Percentiles rank a stretch among this genome's conserved stretches.
Evolutionary conservation across 2,888 invertebrate genomes (phyloP).

Genomic region (Sphaerophoria rueppellii): DNA sequence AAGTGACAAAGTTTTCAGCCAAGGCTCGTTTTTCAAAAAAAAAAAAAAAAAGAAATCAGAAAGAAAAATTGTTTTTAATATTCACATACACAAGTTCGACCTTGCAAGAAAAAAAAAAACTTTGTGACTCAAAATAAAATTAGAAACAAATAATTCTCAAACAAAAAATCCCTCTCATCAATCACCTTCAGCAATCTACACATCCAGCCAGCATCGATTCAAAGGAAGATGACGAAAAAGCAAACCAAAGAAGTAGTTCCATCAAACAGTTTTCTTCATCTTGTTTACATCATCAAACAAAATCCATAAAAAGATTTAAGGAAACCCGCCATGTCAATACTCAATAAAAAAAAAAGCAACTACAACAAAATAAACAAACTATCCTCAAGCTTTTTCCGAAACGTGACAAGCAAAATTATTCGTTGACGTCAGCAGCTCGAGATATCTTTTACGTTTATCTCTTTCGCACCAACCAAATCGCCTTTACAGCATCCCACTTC

Average conservation of each 20-base stretch:
- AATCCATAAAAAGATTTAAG: slow-evolving; percentile 12
- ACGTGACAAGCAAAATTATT: slow-evolving; percentile 28
- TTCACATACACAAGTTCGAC: background rate
- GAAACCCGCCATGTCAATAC: slow-evolving; percentile 1
- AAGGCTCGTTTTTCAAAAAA: background rate
- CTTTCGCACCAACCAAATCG: slow-evolving; percentile 30
- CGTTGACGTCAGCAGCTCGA: slow-evolving; percentile 30
- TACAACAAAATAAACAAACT: slow-evolving; percentile 39
- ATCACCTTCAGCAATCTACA: slow-evolving; percentile 21
- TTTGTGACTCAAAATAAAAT: background rate
- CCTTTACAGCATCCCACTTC: slow-evolving; percentile 13
- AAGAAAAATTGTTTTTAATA: background rate
- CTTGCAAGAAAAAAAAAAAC: background rate
- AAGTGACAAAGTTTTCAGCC: slow-evolving; percentile 15
- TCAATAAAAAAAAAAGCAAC: background rate
- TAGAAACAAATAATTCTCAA: slow-evolving; percentile 6
- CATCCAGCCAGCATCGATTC: background rate
- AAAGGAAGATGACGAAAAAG: slow-evolving; percentile 1
- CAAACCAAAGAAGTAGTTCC: background rate
- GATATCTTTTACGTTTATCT: slow-evolving; percentile 29
- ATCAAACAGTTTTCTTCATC: background rate
- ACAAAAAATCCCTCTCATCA: slow-evolving; percentile 16
- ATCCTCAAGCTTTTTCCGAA: slow-evolving; percentile 10
- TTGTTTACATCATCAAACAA: slow-evolving; percentile 36
- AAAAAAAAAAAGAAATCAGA: background rate